Evolutionary conservation across 2,797 vertebrate genomes (phyloP), one percentile per base, ranked within the genome.

Genomic region (Sebastes iracundus): DNA sequence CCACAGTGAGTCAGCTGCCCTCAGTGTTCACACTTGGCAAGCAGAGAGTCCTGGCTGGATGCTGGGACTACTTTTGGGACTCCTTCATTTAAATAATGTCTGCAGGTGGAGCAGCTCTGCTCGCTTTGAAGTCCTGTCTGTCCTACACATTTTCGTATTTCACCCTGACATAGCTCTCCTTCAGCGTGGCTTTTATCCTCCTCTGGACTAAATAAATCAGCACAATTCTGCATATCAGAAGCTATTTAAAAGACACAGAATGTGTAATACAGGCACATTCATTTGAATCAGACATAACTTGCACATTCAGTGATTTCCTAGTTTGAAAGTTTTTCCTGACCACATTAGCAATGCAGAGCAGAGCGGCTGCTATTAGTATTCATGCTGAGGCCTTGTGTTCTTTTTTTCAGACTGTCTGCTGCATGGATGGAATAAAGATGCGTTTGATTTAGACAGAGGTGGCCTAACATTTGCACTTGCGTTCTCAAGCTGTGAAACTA

Each of bases 401-500:
- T n/a, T 55, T 59, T 59, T 59, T 16, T 35, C 42, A 71, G 35
- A 56, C 73, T 60, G 76, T 75, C 76, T 81, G 82, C 59, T 1
- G 63, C 72, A 76, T 82, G 74, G 70, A 69, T 52, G 9, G 81
- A 84, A 90, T 90, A 69, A 72, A 79, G 82, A 82, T 80, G 53
- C 1, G 11, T 83, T 66, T 76, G 83, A 89, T 80, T 81, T 56
- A 81, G 71, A 80, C 73, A 46, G 80, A 81, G 64, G 64, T 71
- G 65, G 65, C 49, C 72, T 60, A 76, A 87, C 78, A 77, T 88
- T 88, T 85, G 72, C 81, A 71, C 74, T 79, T 10, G 33, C 16
- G 20, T 85, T 69, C 69, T 77, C 65, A 67, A 77, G 55, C 55
- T 68, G 66, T 69, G 80, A 75, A 87, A 82, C 27, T 63, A 10